These are phyloP conservation scores for Lycophotia porphyrea DNA, from an alignment of 2,888 invertebrate genomes.

Conservation along the genomic window DNA sequence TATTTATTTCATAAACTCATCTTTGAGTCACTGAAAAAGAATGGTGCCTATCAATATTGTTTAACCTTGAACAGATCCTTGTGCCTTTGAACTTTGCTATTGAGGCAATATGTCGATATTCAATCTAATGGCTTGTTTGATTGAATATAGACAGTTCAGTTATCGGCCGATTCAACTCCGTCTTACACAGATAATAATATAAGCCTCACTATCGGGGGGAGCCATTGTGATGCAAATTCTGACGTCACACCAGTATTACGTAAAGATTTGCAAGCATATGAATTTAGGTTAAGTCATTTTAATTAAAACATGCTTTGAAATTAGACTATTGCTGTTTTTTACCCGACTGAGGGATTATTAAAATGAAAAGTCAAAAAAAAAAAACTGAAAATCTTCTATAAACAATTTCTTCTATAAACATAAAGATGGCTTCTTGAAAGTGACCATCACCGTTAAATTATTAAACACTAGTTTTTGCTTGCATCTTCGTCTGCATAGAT, in stretches of 20 bases:
- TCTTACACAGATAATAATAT: not conserved
- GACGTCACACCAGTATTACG: not conserved
- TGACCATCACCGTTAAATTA: not conserved
- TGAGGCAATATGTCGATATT: conserved; percentile 8
- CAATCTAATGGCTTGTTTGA: conserved; percentile 8
- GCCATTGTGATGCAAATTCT: conserved; percentile 26
- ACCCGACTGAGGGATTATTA: no score
- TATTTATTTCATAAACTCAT: not conserved
- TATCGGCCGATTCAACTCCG: conserved; percentile 10
- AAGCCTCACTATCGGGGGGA: not conserved
- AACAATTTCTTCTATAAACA: no score
- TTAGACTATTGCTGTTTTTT: not conserved
- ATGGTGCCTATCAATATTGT: not conserved
- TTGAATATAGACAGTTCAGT: conserved; percentile 12
- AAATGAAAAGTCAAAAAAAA: no score
- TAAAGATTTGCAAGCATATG: not conserved
- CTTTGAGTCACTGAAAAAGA: not conserved
- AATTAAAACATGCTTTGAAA: not conserved
- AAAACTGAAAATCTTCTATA: no score
- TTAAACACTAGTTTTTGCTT: not conserved
- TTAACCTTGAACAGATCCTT: not conserved
- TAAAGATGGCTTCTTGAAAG: not conserved
- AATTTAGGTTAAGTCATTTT: not conserved
- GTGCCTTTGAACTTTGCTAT: not conserved
- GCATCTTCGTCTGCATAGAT: not conserved